Percentiles rank a stretch among this genome's conserved stretches.
These are phyloP conservation scores for Temnothorax nylanderi DNA, from an alignment of 1,140 invertebrate genomes.

Conservation along the genomic window DNA sequence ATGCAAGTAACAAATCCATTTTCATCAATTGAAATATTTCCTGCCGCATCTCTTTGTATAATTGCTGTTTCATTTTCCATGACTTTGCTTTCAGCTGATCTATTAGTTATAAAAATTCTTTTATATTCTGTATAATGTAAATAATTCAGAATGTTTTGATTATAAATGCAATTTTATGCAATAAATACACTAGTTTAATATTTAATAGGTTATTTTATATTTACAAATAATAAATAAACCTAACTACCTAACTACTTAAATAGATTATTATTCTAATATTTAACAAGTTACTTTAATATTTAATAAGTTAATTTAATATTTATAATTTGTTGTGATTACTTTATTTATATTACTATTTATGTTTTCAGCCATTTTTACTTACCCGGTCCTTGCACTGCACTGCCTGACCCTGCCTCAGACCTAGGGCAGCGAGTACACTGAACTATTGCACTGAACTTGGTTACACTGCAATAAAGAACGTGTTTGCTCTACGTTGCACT, in stretches of 20 bases:
- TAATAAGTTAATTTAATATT: not conserved
- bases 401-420: not conserved
- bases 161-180: no score
- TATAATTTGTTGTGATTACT: not conserved
- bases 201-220: not conserved
- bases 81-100: not conserved
- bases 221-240: not conserved
- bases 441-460: not conserved
- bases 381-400: not conserved
- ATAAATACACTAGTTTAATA: no score
- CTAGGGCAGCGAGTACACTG: not conserved
- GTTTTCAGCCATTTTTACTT: not conserved
- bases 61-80: not conserved
- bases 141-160: no score
- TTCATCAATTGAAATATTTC: not conserved
- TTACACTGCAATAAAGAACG: constrained; percentile 1
- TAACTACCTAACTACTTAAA: no score
- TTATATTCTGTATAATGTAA: no score
- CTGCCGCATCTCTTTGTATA: not conserved
- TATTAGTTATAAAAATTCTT: not conserved
- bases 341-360: not conserved
- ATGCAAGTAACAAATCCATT: not conserved
- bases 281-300: not conserved
- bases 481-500: not conserved
- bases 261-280: no score